Evolutionary conservation across 1,140 invertebrate genomes (phyloP), one percentile per base, ranked within the genome.

Genomic region (Anthonomus grandis): DNA sequence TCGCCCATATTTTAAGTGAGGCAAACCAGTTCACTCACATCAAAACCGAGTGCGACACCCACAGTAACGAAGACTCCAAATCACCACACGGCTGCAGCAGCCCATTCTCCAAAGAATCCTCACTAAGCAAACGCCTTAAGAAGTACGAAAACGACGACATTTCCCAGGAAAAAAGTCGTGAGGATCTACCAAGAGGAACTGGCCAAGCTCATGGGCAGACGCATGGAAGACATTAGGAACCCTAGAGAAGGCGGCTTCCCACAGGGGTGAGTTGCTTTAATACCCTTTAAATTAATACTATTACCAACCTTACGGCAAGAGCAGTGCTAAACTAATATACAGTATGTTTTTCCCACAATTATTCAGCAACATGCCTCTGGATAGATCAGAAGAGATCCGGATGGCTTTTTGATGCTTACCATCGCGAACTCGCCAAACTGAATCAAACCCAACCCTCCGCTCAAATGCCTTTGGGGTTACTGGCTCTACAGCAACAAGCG

Each of bases 161-260:
- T 76, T 88, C 95, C 38, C 94, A 96, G 75, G 96, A 98, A 70
- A n/a, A 96, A 98, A 76, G 93, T 99, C 63, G 87, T 93, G 12
- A 83, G 93, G 68, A 95, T 98, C 66, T 98, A 98, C 72, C 93
- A 98, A 65, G 95, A 97, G 72, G 93, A 97, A 70, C 76, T 97
- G 34, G 87, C 90, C 37, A 96, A 97, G 72, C 81, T 98, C 13
- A 93, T 94, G 84, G 88, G 88, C 23, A 77, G 86, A 64, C 75
- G 86, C 53, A 80, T 87, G 18, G 86, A 88, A 17, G 86, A 87
- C 65, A 79, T 85, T 59, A 79, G 85, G 19, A 83, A 81, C 37
- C 83, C 81, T 13, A 76, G 86, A 13, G 87, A 86, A 39, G 81
- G 80, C 6, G 81, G 80, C 6, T 86, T 86, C 67, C 85, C 84